Conservation (phyloP, 2,888 invertebrate species). For the Carpatolechia fugitivella region DNA sequence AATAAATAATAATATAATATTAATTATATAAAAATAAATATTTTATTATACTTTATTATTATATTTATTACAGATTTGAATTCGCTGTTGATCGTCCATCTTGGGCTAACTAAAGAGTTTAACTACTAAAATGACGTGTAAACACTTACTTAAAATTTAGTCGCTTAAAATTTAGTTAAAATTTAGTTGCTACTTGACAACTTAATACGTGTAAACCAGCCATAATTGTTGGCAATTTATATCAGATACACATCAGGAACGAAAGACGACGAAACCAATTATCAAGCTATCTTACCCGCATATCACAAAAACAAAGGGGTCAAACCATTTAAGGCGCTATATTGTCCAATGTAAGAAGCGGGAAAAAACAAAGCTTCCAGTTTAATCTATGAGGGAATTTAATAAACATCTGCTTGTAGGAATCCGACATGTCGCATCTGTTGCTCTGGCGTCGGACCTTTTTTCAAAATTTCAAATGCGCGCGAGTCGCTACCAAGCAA, state of each 20-base stretch:
- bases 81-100: too few relatives aligned
- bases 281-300: constrained; percentile 64
- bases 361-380: constrained; percentile 68
- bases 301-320: constrained; percentile 56
- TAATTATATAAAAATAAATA: too few relatives aligned
- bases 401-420: constrained; percentile 75
- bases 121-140: too few relatives aligned
- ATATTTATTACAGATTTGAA: too few relatives aligned
- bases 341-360: constrained; percentile 55
- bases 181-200: too few relatives aligned
- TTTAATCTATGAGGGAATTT: constrained; percentile 74
- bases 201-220: too few relatives aligned
- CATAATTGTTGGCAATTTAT: constrained; percentile 39
- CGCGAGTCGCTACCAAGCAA: constrained; percentile 57
- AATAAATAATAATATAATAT: too few relatives aligned
- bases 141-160: too few relatives aligned
- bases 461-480: constrained; percentile 73
- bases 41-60: too few relatives aligned
- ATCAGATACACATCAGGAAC: constrained; percentile 35
- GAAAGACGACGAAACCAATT: constrained; percentile 54
- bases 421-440: constrained; percentile 77
- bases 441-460: constrained; percentile 57
- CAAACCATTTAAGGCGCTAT: constrained; percentile 65
- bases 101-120: too few relatives aligned
- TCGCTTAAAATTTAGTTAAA: too few relatives aligned